A percentile compares a stretch with the other conserved stretches of the same genome.
Conservation (phyloP, 2,113 vertebrate species). For the Indicator indicator region DNA sequence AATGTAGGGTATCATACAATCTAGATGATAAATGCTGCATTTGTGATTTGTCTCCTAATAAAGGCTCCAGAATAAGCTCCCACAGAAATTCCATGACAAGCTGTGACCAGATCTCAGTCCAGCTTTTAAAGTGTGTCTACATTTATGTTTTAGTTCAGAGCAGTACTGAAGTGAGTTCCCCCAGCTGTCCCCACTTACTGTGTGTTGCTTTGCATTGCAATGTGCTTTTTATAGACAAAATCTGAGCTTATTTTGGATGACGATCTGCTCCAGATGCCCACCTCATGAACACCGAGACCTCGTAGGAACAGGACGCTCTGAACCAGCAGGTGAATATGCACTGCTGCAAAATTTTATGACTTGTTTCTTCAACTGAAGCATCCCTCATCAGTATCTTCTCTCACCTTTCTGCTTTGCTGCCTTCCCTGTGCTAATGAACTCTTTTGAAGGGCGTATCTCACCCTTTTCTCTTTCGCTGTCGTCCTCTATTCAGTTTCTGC, state of each 20-base stretch:
- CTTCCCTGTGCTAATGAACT: not conserved
- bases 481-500: not conserved
- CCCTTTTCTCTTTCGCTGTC: not conserved
- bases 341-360: not conserved
- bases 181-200: not conserved
- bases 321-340: not conserved
- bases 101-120: not conserved
- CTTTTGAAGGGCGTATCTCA: not conserved
- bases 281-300: not conserved
- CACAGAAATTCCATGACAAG: not conserved
- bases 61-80: not conserved
- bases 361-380: not conserved
- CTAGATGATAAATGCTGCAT: not conserved
- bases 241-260: not conserved
- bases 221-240: not conserved
- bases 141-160: not conserved
- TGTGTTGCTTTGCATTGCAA: not conserved
- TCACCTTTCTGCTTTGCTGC: not conserved
- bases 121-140: not conserved
- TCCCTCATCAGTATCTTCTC: not conserved
- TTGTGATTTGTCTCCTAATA: not conserved
- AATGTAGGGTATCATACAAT: not conserved
- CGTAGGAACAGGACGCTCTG: not conserved
- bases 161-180: not conserved
- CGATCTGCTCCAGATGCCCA: not conserved